These are phyloP conservation scores for Eulithis testata DNA, from an alignment of 2,888 invertebrate genomes.

Conservation along the genomic window DNA sequence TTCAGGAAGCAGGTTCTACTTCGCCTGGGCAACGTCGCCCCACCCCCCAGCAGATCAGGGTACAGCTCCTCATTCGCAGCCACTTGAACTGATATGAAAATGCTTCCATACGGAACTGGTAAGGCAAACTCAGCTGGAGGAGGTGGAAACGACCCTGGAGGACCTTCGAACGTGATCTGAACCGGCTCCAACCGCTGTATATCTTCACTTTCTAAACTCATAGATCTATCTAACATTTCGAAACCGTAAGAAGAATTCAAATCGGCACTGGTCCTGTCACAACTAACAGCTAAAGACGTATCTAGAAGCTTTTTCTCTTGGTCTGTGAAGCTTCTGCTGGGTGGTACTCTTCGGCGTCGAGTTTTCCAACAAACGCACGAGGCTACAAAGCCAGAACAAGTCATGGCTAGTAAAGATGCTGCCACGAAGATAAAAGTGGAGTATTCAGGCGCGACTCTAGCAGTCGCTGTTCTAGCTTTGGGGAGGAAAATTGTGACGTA, in stretches of 20 bases:
- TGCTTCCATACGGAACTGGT: constrained; percentile 87
- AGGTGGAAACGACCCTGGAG: constrained; percentile 72
- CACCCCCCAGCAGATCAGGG: constrained; percentile 89
- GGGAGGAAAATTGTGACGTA: constrained; percentile 84
- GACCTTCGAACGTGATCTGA: constrained; percentile 85
- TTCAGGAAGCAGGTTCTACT: constrained; percentile 81
- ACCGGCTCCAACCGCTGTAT: constrained; percentile 83
- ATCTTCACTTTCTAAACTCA: constrained; percentile 80
- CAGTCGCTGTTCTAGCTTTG: constrained; percentile 89
- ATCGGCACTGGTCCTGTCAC: constrained; percentile 87
- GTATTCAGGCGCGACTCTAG: constrained; percentile 89
- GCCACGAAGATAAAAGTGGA: constrained; percentile 89
- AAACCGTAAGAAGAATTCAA: constrained; percentile 82
- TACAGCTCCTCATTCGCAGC: constrained; percentile 87
- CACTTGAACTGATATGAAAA: constrained; percentile 94
- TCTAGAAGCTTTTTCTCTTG: constrained; percentile 95
- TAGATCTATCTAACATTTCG: constrained; percentile 81
- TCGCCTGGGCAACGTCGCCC: constrained; percentile 78
- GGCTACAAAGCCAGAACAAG: constrained; percentile 84
- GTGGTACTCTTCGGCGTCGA: constrained; percentile 89
- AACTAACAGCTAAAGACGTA: constrained; percentile 87
- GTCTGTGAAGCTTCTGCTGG: constrained; percentile 90
- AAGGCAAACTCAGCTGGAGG: constrained; percentile 80
- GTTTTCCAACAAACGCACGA: constrained; percentile 85
- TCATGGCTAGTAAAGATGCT: constrained; percentile 88